These are phyloP conservation scores for Drosophila nigrodunni DNA, from an alignment of 1,140 invertebrate genomes.

Conservation along the genomic window DNA sequence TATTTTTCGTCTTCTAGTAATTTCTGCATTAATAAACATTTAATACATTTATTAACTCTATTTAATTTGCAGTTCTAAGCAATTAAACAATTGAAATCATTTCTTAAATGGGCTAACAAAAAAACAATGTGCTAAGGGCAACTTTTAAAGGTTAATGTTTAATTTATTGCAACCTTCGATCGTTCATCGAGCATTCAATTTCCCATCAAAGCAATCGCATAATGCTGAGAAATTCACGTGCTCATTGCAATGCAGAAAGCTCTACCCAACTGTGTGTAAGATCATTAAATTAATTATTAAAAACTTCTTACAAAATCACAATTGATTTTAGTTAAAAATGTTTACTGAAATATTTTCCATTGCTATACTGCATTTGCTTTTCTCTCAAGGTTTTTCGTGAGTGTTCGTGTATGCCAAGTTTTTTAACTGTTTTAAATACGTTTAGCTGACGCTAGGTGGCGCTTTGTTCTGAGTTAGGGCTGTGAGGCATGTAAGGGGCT, in stretches of 20 bases:
- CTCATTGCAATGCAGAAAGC: neutral
- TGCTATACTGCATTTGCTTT: no score
- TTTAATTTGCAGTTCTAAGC: constrained; percentile 5
- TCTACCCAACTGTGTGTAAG: no score
- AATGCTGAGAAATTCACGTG: neutral
- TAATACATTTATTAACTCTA: neutral
- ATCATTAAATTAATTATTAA: no score
- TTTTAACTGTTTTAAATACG: constrained; percentile 5
- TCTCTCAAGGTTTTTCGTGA: neutral
- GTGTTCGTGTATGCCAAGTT: neutral
- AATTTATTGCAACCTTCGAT: constrained; percentile 7
- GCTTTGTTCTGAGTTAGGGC: neutral
- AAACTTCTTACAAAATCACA: no score
- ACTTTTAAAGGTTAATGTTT: neutral
- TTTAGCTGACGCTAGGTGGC: constrained; percentile 6
- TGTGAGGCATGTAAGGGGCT: neutral
- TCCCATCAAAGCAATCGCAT: neutral
- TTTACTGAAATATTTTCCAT: no score
- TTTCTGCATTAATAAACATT: constrained; percentile 5
- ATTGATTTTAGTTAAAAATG: no score
- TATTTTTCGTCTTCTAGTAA: neutral
- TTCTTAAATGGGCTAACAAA: neutral
- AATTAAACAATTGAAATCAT: neutral
- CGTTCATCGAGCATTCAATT: neutral
- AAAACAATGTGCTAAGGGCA: constrained; percentile 10